Base-by-base conservation (phyloP, 1,140 invertebrate genomes). In the Drosophila malerkotliana region DNA sequence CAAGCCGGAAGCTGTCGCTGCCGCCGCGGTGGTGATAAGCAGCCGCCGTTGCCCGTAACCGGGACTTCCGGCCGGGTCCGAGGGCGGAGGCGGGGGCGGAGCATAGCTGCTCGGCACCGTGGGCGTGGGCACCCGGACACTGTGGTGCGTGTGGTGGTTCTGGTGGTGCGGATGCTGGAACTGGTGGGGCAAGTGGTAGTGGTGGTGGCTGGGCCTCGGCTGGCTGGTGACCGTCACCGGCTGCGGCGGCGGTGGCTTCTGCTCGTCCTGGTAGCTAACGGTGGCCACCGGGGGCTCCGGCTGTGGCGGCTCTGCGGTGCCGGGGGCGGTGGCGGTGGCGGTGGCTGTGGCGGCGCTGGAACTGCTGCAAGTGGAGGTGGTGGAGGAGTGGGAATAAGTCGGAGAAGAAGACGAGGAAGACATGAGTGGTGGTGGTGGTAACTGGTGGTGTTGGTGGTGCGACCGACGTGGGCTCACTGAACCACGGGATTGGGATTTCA, bases 161-260 rank as follows among this genome's bases (percentile, higher is more conserved):
- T 91, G 90, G 58, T 91, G 90, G 54, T 91, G 90, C 21, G 90
- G 90, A 82, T 91, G 90, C 77, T 91, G 90, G 54, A 91, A 91
- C 72, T 91, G 90, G 21, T 91, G 90, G 41, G 90, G 90, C 82
- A 91, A 66, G 59, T 91, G 90, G 51, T 91, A 91, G 45, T 91
- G 90, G 45, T 91, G 90, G 45, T 91, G 90, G 52, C 90, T 91
- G 71, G 76, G 37, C 4, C 90, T 76, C 30, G 89, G 83, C 52
- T 90, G 88, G 26, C 54, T 87, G 61, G 68, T 81, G 39, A 83
- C 74, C n/a, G 41, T 3, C 68, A 71, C 78, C 15, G 52, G 41
- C 53, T 61, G 49, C 45, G 53, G 37, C 1, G 26, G 10, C 37
- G 10, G 3, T 1, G 32, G 0, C 12, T 76, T 78, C 71, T 87